phyloP scores from a whole-genome alignment of 35 echinoderm and acorn worm genomes.

The Ophioderma brevispina region DNA sequence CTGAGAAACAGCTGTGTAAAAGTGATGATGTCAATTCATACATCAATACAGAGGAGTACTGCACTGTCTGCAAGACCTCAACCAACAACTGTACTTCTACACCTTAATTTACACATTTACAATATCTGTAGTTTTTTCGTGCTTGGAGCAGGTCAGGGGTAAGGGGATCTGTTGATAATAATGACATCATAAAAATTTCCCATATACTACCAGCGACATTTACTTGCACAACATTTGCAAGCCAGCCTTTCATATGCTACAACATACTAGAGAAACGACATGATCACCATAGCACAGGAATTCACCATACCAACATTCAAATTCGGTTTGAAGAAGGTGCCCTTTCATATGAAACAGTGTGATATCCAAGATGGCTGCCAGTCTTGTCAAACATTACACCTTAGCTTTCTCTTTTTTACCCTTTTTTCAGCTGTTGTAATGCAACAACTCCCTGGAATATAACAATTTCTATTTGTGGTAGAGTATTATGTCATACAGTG shows the following conservation, averaged over 20 bases:
- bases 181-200: too few relatives aligned
- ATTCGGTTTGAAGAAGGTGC: neutral
- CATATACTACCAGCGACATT: too few relatives aligned
- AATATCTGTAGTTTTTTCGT: too few relatives aligned
- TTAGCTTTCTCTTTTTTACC: neutral
- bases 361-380: neutral
- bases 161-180: too few relatives aligned
- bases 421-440: neutral
- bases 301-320: neutral
- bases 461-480: neutral
- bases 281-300: neutral
- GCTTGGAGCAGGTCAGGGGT: too few relatives aligned
- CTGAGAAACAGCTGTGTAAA: too few relatives aligned
- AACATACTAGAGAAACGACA: neutral
- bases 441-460: neutral
- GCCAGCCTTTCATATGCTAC: slow-evolving; percentile 3
- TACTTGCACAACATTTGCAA: neutral
- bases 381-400: neutral
- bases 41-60: too few relatives aligned
- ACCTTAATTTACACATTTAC: too few relatives aligned
- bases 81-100: too few relatives aligned
- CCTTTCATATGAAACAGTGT: neutral
- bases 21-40: too few relatives aligned
- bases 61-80: too few relatives aligned
- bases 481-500: neutral